Base-by-base conservation (phyloP, 2,888 invertebrate genomes). In the Chesias legatella region DNA sequence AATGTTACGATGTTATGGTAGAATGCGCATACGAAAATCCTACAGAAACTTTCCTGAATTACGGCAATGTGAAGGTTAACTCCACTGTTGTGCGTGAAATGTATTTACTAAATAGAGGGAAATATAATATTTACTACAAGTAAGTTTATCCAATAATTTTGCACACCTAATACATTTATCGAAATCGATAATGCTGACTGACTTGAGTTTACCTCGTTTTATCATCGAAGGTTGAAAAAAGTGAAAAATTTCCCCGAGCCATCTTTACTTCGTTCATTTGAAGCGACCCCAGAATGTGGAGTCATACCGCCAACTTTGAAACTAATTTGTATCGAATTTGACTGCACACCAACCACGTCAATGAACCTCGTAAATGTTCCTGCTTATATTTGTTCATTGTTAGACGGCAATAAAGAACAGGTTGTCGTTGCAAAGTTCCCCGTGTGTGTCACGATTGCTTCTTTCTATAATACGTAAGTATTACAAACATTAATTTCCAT, bases 1-100 rank as follows among this genome's bases (percentile, higher is more conserved):
- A 92, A 70, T 90, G 90, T 33, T 90, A 91, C 36, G 90, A 91
- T 53, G 90, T 92, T 3, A 74, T 78, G 58, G 73, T 92, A 5
- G 90, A 91, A 55, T 79, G 90, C 39, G 78, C 82, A 7, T 70
- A 79, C 40, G 88, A 89, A 30, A 80, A 84, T 53, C 77, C 82
- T 0, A 51, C 51, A 21, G 82, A 84, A 50, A 79, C 67, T 29
- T 78, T 62, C 42, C 76, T 92, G 8, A 80, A 91, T 53, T 89
- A 91, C 44, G 90, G 90, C 33, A 88, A 85, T 36, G 83, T 91
- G 1, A 91, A 90, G 79, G 91, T 92, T 1, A 89, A 88, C 39
- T 82, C 84, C 0, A 76, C 83, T 0, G 73, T 84, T 9, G 62
- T 55, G 0, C 67, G 79, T 35, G 70, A 78, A 24, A 89, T 92